Percentiles rank a stretch among this genome's conserved stretches.
These are phyloP conservation scores for Cordilura impudica DNA, from an alignment of 2,888 invertebrate genomes.

Conservation along the genomic window DNA sequence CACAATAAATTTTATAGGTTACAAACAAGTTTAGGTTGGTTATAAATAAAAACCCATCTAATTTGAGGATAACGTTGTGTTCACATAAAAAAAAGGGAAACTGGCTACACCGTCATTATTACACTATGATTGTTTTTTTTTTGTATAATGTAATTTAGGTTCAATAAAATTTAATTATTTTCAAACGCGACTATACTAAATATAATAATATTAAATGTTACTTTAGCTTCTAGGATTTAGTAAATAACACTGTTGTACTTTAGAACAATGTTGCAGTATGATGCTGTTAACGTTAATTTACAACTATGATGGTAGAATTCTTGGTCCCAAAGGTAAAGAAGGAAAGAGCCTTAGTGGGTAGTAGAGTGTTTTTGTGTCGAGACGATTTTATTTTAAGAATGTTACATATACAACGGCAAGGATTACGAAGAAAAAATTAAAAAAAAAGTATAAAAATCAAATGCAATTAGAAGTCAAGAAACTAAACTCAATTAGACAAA, in stretches of 20 bases:
- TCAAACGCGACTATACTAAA: slow-evolving; percentile 27
- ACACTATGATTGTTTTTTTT: not conserved
- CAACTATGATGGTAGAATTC: slow-evolving; percentile 45
- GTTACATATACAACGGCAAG: not conserved
- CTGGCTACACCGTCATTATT: slow-evolving; percentile 31
- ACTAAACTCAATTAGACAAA: slow-evolving; percentile 75
- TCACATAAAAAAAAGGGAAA: not conserved
- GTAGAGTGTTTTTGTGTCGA: not conserved
- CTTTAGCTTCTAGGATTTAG: not conserved
- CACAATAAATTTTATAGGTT: slow-evolving; percentile 29
- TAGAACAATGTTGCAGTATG: not conserved
- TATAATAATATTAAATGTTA: not conserved
- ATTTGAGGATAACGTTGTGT: not conserved
- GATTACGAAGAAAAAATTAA: not conserved
- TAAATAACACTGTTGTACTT: slow-evolving; percentile 1
- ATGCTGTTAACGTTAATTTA: slow-evolving; percentile 57
- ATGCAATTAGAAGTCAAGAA: slow-evolving; percentile 74
- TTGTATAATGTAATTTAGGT: slow-evolving; percentile 56
- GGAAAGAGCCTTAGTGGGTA: not conserved
- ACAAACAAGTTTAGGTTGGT: slow-evolving; percentile 8
- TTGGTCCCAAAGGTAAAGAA: slow-evolving; percentile 20
- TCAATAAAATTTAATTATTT: slow-evolving; percentile 63
- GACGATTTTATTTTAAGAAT: not conserved
- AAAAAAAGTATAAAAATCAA: slow-evolving; percentile 72
- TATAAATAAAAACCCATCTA: not conserved